Evolutionary conservation across 2,797 vertebrate species (phyloP), one percentile per base, ranked within the genome.

Genomic region (Coregonus ussuriensis): DNA sequence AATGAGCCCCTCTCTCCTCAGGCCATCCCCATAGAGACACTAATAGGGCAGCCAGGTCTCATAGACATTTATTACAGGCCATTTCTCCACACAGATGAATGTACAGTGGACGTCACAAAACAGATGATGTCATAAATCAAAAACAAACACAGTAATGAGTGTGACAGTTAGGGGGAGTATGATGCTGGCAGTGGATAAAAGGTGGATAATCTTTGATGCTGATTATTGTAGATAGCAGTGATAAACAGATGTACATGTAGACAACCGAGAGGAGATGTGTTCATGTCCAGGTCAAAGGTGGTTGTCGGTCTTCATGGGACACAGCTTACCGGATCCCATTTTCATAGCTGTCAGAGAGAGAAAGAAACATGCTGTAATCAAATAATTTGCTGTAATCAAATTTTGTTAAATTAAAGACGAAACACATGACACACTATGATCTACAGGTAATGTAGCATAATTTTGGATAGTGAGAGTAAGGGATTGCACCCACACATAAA

Each of bases 401-500:
- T 63, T 13, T 63, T 1, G 21, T 25, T 63, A 3, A 63, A 63
- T 63, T 63, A 63, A 6, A 63, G 59, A 63, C 9, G 3, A 62
- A 25, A 21, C 59, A 25, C 59, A 62, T 1, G 21, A 62, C 21
- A 25, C 59, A 62, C 21, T 62, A 31, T 14, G 71, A 7, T 54
- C 5, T 29, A 54, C 15, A 29, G 6, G 21, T 25, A 29, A 33
- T 54, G 51, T 33, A 31, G 16, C 29, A 31, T 33, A 1, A 33
- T 71, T 47, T 47, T 70, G 72, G n/a, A 29, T 69, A 33, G 70
- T 31, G 37, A 35, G 47, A 1, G 14, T 15, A 31, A 54, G 76
- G 83, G 13, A 41, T 67, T 68, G 70, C 76, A 90, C 93, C 93
- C 72, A 92, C 93, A 93, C 76, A 91, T 92, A 79, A 94, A 94